A percentile compares a stretch with the other conserved stretches of the same genome.
Evolutionary conservation across 2,888 invertebrate species (phyloP).

Genomic region (Ennomos quercinarius): DNA sequence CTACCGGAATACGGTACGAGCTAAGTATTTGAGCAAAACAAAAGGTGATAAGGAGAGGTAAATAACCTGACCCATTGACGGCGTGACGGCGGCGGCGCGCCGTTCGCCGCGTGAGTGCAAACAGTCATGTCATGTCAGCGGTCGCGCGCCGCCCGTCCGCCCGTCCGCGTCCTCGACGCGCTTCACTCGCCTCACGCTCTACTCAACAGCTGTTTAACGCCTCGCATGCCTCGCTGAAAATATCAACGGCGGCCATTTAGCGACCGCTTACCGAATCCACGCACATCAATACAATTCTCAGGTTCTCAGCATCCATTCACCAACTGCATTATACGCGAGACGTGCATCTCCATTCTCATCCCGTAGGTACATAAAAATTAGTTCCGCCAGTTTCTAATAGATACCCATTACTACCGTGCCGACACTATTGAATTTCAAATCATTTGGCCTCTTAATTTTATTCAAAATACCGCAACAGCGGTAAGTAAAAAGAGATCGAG

Average conservation of each 20-base stretch:
- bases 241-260: conserved; percentile 61
- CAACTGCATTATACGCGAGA: conserved; percentile 30
- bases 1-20: conserved; percentile 56
- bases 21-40: conserved; percentile 81
- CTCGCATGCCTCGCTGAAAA: conserved; percentile 67
- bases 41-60: conserved; percentile 84
- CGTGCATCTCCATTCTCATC: conserved; percentile 41
- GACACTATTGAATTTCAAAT: conserved; percentile 68
- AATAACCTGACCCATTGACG: conserved; percentile 83
- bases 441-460: conserved; percentile 75
- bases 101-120: conserved; percentile 48
- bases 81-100: conserved; percentile 61
- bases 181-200: conserved; percentile 49
- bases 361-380: conserved; percentile 55
- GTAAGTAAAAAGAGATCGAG: conserved; percentile 80
- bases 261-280: conserved; percentile 43
- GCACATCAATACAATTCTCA: conserved; percentile 47
- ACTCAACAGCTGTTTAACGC: conserved; percentile 72
- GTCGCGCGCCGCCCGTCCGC: conserved; percentile 37
- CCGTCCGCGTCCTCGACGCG: conserved; percentile 37
- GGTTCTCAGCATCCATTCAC: conserved; percentile 36
- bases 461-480: conserved; percentile 83
- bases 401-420: conserved; percentile 64
- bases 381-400: conserved; percentile 68
- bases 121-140: conserved; percentile 46